These are phyloP conservation scores for Lysiphlebus fabarum DNA, from an alignment of 1,140 invertebrate species.

Conservation along the genomic window DNA sequence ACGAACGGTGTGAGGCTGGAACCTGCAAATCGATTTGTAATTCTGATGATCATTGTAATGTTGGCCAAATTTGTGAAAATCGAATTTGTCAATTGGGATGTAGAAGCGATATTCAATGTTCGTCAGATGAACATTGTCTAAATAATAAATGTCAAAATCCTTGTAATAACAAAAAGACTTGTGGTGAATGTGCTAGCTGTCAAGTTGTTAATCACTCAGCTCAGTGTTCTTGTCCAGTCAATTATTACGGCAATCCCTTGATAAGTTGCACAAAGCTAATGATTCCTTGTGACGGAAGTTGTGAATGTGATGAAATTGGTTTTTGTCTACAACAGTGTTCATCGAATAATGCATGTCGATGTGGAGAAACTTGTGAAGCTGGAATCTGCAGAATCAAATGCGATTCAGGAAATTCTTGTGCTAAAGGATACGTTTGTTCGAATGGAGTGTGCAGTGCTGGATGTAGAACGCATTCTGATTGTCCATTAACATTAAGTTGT, in stretches of 20 bases:
- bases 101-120: constrained; percentile 76
- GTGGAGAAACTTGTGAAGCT: constrained; percentile 67
- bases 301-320: constrained; percentile 74
- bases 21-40: constrained; percentile 81
- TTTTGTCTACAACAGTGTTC: constrained; percentile 72
- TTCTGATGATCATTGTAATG: constrained; percentile 74
- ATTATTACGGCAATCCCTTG: constrained; percentile 77
- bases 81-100: constrained; percentile 82
- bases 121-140: constrained; percentile 71
- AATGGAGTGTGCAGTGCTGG: constrained; percentile 66
- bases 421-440: constrained; percentile 64
- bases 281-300: constrained; percentile 64
- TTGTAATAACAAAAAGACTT: constrained; percentile 65
- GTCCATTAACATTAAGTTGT: constrained; percentile 72
- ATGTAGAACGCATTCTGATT: constrained; percentile 77
- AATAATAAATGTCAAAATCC: constrained; percentile 82
- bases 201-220: constrained; percentile 77
- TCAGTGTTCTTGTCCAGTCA: constrained; percentile 78
- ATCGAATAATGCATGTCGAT: constrained; percentile 67
- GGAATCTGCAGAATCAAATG: constrained; percentile 66
- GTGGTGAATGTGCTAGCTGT: constrained; percentile 81
- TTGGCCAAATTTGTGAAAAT: constrained; percentile 81
- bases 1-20: constrained; percentile 78
- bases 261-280: constrained; percentile 67
- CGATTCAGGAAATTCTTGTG: constrained; percentile 51